Evolutionary conservation across 2,888 invertebrate species (phyloP), one percentile per base, ranked within the genome.

Genomic region (Plagodis pulveraria): DNA sequence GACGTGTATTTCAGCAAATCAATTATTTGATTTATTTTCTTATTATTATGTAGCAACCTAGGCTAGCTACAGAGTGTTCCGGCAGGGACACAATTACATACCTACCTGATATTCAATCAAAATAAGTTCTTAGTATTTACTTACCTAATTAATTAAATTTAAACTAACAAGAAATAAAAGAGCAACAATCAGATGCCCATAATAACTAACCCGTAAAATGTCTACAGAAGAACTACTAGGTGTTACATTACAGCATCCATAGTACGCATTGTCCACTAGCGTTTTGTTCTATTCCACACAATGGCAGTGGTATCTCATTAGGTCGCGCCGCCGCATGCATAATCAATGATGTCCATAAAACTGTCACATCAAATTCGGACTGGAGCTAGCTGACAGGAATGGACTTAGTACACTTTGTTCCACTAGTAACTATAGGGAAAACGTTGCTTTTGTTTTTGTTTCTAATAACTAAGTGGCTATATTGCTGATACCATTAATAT

Each of bases 321-420:
- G 58, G 46, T 47, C 50, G 58, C 40, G 54, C 57, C 61, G 66
- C 54, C 63, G 77, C 66, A 76, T 80, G 69, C 74, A 80, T 81
- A 78, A 80, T 80, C 65, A 79, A 81, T 77, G 66, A 50, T 52
- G 41, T 52, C 66, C 63, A 67, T 70, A 73, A 77, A 76, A 77
- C 57, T 47, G 63, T 57, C 58, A 53, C 65, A 63, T 61, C 58
- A 49, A 62, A 60, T 55, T 49, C 58, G 57, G 48, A 36, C 54
- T 53, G 51, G 44, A 38, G 9, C 41, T 10, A 34, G 49, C 7
- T 10, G 40, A 7, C 35, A n/a, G 38, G 35, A 8, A 5, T 48
- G 35, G n/a, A 43, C 7, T 40, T 41, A 10, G 34, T 38, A 47
- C 22, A 32, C 22, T 35, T 35, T 10, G 40, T 40, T 40, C 40